Evolutionary conservation across 1,140 invertebrate species (phyloP).

Genomic region (Cyrtorhinus lividipennis): DNA sequence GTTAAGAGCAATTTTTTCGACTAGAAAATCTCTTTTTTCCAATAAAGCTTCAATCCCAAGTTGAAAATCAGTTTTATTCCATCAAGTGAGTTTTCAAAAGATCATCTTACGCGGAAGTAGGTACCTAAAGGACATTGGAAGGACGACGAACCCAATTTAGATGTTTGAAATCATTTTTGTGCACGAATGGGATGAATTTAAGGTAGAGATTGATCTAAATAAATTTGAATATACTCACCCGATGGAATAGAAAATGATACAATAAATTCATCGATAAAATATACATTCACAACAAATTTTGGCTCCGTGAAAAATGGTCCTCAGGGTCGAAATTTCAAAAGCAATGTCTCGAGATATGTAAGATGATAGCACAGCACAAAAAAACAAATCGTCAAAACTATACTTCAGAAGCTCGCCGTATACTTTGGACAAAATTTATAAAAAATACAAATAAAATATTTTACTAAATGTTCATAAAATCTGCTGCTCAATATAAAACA

Average conservation of each 20-base stretch:
- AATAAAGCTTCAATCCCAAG: constrained; percentile 1
- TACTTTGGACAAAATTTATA: neutral
- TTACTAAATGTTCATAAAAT: neutral
- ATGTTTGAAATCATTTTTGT: no score
- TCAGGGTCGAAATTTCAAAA: neutral
- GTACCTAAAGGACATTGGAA: no score
- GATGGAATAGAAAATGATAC: no score
- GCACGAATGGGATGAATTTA: no score
- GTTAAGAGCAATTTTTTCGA: neutral
- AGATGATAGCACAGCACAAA: neutral
- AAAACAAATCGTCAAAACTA: no score
- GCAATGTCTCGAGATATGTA: neutral
- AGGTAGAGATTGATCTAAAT: no score
- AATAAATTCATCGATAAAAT: no score
- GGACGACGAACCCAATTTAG: no score
- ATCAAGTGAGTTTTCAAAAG: no score
- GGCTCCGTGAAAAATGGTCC: neutral
- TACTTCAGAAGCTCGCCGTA: neutral
- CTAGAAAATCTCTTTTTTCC: neutral
- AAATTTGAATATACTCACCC: no score
- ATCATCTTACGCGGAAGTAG: no score
- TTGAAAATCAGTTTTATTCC: neutral
- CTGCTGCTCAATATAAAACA: neutral
- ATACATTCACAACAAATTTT: neutral
- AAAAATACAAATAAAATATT: neutral